Base-by-base conservation (phyloP, 2,888 invertebrate species). In the Hedychridium roseum region DNA sequence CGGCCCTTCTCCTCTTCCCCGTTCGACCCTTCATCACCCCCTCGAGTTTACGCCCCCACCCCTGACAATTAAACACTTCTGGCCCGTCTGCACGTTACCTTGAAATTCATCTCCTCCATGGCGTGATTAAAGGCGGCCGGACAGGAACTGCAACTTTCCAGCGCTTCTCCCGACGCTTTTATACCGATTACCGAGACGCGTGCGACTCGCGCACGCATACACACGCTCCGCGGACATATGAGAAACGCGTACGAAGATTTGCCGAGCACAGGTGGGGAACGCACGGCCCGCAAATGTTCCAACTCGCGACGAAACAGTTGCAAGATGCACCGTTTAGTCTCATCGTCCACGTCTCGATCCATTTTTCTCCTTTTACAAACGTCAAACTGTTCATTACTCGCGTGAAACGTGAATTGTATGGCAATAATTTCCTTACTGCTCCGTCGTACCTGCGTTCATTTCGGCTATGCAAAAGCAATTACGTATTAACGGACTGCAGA, bases 121-220 rank as follows among this genome's bases (percentile, higher is more conserved):
- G 51, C 47, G 64, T 48, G 70, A 64, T 69, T 66, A 64, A 56
- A 58, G 64, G 64, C 62, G 67, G 66, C 66, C 67, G 66, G 63
- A 61, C 69, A 57, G 66, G 68, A 74, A 78, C 77, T 77, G 74
- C 70, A 65, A 71, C 74, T 74, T 68, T 71, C 70, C 61, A 60
- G 43, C 64, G 61, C 57, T 37, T 55, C 62, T 66, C 57, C 53
- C 65, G 57, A 63, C 57, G 63, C 74, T 76, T 77, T 74, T 77
- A 77, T 76, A 77, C 66, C 48, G 43, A 26, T 44, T 41, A 42
- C 21, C 39, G 11, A 14, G 11, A 15, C 15, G 15, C 41, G 28
- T 26, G 30, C 23, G 36, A 20, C 50, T 46, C 45, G 55, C 50
- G 46, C 57, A 55, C 50, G 60, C 55, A 44, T 61, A 57, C 58